Evolutionary conservation across 2,888 invertebrate species (phyloP).

Genomic region (Parapristionchus giblindavisi): DNA sequence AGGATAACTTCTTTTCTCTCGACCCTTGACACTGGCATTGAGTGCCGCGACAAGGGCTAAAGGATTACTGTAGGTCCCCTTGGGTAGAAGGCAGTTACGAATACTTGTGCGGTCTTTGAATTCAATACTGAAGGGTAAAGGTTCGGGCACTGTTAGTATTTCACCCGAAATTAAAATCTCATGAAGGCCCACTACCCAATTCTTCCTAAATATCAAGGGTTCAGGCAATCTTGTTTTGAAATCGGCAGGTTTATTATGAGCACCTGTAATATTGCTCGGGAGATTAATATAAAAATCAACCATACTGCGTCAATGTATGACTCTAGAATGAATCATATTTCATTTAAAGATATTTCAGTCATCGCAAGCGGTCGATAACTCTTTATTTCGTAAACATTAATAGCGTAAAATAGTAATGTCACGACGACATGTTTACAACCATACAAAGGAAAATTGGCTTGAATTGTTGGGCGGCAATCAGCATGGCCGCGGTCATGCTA

Average conservation of each 20-base stretch:
- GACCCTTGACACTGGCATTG: no score
- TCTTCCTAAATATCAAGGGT: background rate
- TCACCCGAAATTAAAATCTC: background rate
- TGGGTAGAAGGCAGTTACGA: background rate
- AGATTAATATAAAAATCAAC: slow-evolving; percentile 7
- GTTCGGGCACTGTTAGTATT: background rate
- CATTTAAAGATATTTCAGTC: background rate
- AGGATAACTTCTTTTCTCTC: no score
- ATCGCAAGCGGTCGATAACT: background rate
- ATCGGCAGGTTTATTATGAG: background rate
- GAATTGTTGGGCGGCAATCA: background rate
- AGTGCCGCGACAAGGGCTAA: background rate
- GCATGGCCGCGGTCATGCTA: background rate
- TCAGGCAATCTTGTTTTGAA: background rate
- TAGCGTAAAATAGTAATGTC: background rate
- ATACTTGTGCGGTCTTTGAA: background rate
- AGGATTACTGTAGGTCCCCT: background rate
- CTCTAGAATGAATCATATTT: no score
- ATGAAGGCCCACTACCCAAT: slow-evolving; percentile 3
- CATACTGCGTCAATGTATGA: background rate
- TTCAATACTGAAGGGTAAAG: no score
- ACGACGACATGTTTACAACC: background rate
- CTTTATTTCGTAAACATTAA: background rate
- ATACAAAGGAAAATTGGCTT: background rate
- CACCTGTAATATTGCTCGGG: background rate